Evolutionary conservation across 1,140 invertebrate genomes (phyloP), one percentile per base, ranked within the genome.

Genomic region (Trissolcus basalis): DNA sequence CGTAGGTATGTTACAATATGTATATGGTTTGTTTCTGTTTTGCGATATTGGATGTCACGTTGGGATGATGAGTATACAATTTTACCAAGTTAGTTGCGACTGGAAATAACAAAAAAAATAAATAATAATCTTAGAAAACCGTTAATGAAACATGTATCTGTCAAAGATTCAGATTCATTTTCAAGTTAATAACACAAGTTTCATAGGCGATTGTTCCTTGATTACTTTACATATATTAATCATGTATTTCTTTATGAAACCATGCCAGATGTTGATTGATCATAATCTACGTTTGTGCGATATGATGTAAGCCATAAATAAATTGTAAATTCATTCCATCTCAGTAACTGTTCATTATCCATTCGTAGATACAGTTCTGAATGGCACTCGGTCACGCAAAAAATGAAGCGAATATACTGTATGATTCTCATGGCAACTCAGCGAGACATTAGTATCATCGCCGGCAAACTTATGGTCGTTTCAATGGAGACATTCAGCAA

Each of bases 61-160:
- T 4, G 32, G 8, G 4, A 0, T 50, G 33, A 33, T 50, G 12
- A 50, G 27, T 50, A n/a, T 50, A 33, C 48, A 50, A 33, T 50
- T 50, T 13, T 50, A 50, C 33, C 48, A 50, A 35, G 50, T 53
- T 39, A 39, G 14, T 11, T 39, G n/a, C n/a, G 9, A 39, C 36
- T 39, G 36, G 1, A 39, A 4, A 4, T 6, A n/a, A n/a, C 1
- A 39, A 39, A 39, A 4, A 8, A 10, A 39, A 10, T n/a, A n/a
- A n/a, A n/a, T n/a, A n/a, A n/a, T n/a, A 39, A 39, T 39, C 9
- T 39, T 39, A 3, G 9, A 11, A 8, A 39, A 3, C n/a, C 9
- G 6, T 6, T 39, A 10, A 39, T 39, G 2, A 39, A 3, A 1
- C 9, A n/a, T 4, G 2, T 39, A 3, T 39, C 36, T 39, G n/a